phyloP scores from a whole-genome alignment of 2,113 vertebrate genomes.

The Sceloporus tristichus region DNA sequence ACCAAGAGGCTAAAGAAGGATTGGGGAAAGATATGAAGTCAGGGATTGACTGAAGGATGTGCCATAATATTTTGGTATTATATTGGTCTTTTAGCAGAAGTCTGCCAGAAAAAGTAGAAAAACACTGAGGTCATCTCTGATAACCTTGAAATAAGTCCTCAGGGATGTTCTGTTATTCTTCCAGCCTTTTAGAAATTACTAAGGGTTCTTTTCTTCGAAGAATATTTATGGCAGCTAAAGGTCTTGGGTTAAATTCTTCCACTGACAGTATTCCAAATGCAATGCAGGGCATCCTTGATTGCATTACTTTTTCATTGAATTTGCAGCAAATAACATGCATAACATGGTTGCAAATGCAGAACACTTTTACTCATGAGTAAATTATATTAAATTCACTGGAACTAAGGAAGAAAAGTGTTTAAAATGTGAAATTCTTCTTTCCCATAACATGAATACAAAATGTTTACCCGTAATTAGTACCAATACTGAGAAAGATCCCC shows the following conservation, averaged over 20 bases:
- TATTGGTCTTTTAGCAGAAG: conserved; percentile 42
- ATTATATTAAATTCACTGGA: background rate
- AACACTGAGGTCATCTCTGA: conserved; percentile 45
- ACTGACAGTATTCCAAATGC: conserved; percentile 51
- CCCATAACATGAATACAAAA: background rate
- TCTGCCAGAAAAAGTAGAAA: conserved; percentile 52
- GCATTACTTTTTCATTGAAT: conserved; percentile 51
- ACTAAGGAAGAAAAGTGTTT: background rate
- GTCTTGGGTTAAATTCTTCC: conserved; percentile 55
- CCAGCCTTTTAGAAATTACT: conserved; percentile 38
- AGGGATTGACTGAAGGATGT: conserved; percentile 3
- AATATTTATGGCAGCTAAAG: conserved; percentile 50
- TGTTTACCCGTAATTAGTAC: background rate
- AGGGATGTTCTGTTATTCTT: conserved; percentile 39
- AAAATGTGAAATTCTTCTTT: conserved; percentile 4
- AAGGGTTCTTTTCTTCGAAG: conserved; percentile 39
- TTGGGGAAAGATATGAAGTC: background rate
- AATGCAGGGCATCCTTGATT: conserved; percentile 41
- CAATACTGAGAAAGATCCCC: no score
- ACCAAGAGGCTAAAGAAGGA: conserved; percentile 7
- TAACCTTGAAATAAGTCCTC: conserved; percentile 63
- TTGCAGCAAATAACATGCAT: background rate
- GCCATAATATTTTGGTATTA: background rate
- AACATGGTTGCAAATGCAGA: background rate
- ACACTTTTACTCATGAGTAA: conserved; percentile 17